Conservation (phyloP, 2,797 vertebrate genomes). For the Protonibea diacanthus region DNA sequence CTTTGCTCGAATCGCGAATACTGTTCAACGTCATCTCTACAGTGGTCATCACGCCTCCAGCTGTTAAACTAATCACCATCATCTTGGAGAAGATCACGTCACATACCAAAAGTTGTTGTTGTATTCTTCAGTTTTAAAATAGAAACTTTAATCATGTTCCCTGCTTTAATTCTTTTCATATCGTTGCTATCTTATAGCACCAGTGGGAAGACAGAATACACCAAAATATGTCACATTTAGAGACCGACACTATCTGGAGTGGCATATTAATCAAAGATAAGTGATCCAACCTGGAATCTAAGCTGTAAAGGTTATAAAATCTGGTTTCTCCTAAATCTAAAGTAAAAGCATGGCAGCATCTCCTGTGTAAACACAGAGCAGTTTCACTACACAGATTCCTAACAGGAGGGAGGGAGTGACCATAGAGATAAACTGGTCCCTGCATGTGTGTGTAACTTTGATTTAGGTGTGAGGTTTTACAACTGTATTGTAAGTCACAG, state of each 20-base stretch:
- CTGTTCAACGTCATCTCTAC: not conserved
- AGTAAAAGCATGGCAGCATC: slow-evolving; percentile 25
- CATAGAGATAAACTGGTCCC: slow-evolving; percentile 56
- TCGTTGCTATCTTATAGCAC: not conserved
- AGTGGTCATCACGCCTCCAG: not conserved
- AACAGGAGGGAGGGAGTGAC: slow-evolving; percentile 21
- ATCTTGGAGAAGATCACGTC: not conserved
- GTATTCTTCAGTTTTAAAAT: not conserved
- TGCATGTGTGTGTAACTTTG: slow-evolving; percentile 48
- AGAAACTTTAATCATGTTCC: not conserved
- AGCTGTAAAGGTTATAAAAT: slow-evolving; percentile 6
- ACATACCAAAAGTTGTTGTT: too few relatives aligned
- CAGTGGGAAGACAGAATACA: not conserved
- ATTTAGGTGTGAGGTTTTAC: slow-evolving; percentile 71
- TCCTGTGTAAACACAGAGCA: slow-evolving; percentile 20
- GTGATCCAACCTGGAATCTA: not conserved
- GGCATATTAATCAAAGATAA: not conserved
- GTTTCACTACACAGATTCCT: slow-evolving; percentile 37
- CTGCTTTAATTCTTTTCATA: not conserved
- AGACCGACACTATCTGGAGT: not conserved
- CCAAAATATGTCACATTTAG: slow-evolving; percentile 2
- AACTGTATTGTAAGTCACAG: slow-evolving; percentile 34
- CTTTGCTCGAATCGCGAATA: slow-evolving; percentile 22
- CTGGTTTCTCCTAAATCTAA: slow-evolving; percentile 16
- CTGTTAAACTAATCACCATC: slow-evolving; percentile 7